Base-by-base conservation (phyloP, 1,140 invertebrate genomes). In the Babylonia areolata region DNA sequence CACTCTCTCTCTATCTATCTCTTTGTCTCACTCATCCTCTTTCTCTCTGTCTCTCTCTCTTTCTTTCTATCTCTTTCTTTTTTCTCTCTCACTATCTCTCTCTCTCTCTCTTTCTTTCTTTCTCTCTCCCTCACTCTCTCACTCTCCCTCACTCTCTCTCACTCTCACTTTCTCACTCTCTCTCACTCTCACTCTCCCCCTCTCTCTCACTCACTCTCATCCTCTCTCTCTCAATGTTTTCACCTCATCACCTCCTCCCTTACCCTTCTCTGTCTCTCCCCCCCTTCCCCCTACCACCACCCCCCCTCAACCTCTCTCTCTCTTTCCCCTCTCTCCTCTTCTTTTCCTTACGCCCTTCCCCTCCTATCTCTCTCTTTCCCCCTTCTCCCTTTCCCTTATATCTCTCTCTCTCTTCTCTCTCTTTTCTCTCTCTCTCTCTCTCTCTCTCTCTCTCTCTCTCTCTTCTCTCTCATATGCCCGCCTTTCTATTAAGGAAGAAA, bases 401-500 rank as follows among this genome's bases (percentile, higher is more conserved):
- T 75, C 28, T 28, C 28, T 37, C 35, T 75, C 28, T 28, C 28
- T 37, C 35, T 75, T 75, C 71, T 75, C 35, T 37, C 28, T 75
- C 71, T 75, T 75, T 37, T 28, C 28, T 75, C 35, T 37, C 35
- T 28, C 20, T 20, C 46, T 51, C 46, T 20, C 20, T 20, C 46
- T 11, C 6, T 20, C 6, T 20, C 46, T 51, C 71, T 75, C 28
- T 28, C 28, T 75, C 71, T 75, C 35, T 75, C 28, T 28, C 28
- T 75, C 71, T 75, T 75, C 71, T 75, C 28, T 28, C 28, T 75
- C n/a, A n/a, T n/a, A n/a, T n/a, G n/a, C n/a, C n/a, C n/a, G n/a
- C n/a, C n/a, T n/a, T n/a, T n/a, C n/a, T n/a, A n/a, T n/a, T n/a
- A n/a, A n/a, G n/a, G n/a, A n/a, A n/a, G n/a, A n/a, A n/a, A n/a